Conservation (phyloP, 2,113 vertebrate genomes). For the Dunckerocampus dactyliophorus region DNA sequence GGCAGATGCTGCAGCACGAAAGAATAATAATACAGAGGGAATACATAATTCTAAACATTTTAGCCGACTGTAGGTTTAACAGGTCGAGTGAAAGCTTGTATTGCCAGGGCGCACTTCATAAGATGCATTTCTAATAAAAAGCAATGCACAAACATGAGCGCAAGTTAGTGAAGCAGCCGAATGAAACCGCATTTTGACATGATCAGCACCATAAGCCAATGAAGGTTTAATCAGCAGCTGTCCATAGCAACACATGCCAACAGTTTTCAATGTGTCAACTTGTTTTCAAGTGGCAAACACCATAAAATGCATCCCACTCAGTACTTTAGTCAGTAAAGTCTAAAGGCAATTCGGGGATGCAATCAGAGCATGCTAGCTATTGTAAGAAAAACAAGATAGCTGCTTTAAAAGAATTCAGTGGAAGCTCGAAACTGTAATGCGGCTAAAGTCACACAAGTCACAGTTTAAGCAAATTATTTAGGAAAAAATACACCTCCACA, state of each 20-base stretch:
- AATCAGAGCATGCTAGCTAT: constrained; percentile 31
- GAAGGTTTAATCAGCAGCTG: constrained; percentile 38
- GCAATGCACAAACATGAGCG: background rate
- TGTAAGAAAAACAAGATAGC: constrained; percentile 28
- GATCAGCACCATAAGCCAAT: constrained; percentile 13
- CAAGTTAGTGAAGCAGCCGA: background rate
- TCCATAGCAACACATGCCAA: constrained; percentile 10
- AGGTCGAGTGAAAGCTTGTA: background rate
- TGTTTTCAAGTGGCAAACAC: constrained; percentile 8
- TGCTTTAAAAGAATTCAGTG: constrained; percentile 11
- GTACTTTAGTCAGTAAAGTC: constrained; percentile 32
- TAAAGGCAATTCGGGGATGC: constrained; percentile 33
- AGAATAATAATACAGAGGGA: constrained; percentile 16
- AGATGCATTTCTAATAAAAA: background rate
- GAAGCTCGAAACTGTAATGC: background rate
- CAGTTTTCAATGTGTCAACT: constrained; percentile 22
- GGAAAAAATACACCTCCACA: too few species aligned
- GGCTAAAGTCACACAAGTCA: too few species aligned
- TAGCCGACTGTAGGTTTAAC: constrained; percentile 26
- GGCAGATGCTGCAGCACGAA: constrained; percentile 23
- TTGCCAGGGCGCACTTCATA: background rate
- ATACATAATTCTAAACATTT: constrained; percentile 14
- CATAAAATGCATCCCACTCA: constrained; percentile 21
- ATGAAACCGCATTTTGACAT: constrained; percentile 5
- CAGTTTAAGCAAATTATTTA: too few species aligned